Base-by-base conservation (phyloP, 2,113 vertebrate species). In the Lophura nycthemera region DNA sequence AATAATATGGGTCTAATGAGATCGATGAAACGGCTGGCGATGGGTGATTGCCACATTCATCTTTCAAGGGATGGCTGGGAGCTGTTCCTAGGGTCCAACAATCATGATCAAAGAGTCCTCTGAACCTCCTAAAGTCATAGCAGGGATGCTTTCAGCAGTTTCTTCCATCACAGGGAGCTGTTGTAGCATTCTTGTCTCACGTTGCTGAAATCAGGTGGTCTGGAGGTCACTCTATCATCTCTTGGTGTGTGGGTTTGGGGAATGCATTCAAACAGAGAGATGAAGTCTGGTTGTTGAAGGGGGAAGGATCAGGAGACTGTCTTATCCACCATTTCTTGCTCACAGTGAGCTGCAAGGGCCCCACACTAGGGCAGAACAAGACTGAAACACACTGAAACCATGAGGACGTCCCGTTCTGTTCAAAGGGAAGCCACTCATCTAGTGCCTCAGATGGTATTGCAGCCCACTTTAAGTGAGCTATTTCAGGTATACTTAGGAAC, bases 41-140 rank as follows among this genome's bases (percentile, higher is more conserved):
- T 47, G 43, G n/a, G 43, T 75, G 52, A 7, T 81, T 64, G 52
- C 61, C 27, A 40, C 34, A 71, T 80, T 47, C 13, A 2, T 75
- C 38, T 61, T 61, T 88, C 40, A 1, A 2, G 36, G 36, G 42
- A 9, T 42, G 1, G 0, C 15, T 36, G 70, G 36, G 73, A 93
- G 65, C 70, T 66, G 65, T 38, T 90, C 21, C 56, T 5, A 0
- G 59, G 16, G 50, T 42, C 42, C 36, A 19, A 4, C n/a, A 77
- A 0, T 19, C 25, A 0, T 1, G 1, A 42, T 27, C 64, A 75
- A 47, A 71, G 43, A 34, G 27, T 42, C 3, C 1, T 34, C 43
- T 43, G 24, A 78, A 63, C 17, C 52, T 40, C 57, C 30, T n/a
- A 60, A 56, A 92, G 32, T 52, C 3, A 1, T 25, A 29, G 43